phyloP scores from a whole-genome alignment of 2,797 vertebrate species.

The Melanotaenia trifasciata region DNA sequence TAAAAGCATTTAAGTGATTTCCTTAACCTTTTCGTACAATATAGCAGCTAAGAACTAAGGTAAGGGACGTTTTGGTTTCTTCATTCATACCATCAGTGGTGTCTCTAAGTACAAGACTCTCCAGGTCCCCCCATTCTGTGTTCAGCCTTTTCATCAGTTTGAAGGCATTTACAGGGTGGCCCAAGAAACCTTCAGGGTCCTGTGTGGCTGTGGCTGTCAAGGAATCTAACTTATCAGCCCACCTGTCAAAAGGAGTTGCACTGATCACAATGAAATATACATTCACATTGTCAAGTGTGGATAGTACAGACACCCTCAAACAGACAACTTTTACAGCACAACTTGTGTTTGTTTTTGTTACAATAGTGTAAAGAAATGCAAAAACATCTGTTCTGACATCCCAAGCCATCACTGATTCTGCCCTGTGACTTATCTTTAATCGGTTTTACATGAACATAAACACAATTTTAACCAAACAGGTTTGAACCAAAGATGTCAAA shows the following conservation, averaged over 20 bases:
- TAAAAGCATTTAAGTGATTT: background rate
- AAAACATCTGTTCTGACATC: background rate
- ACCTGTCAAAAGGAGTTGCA: conserved; percentile 76
- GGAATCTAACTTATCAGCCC: conserved; percentile 94
- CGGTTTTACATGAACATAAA: background rate
- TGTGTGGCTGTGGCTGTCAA: conserved; percentile 88
- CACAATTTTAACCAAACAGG: background rate
- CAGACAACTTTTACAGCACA: background rate
- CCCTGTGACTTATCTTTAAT: background rate
- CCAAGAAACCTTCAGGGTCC: conserved; percentile 96
- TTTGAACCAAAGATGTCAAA: background rate
- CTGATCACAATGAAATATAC: background rate
- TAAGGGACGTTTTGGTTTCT: background rate
- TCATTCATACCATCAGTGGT: conserved; percentile 90
- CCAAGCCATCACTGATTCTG: background rate
- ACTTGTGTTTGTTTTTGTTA: background rate
- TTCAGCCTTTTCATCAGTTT: conserved; percentile 97
- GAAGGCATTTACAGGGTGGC: conserved; percentile 97
- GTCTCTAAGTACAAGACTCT: conserved; percentile 94
- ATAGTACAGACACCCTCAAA: background rate
- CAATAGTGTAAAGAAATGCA: background rate
- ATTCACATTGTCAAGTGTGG: background rate
- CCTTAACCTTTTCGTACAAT: background rate
- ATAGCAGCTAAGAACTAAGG: background rate
- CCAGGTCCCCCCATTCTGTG: conserved; percentile 94